Conservation (phyloP, 1,140 invertebrate species). For the Lamellibrachia luymesi region DNA sequence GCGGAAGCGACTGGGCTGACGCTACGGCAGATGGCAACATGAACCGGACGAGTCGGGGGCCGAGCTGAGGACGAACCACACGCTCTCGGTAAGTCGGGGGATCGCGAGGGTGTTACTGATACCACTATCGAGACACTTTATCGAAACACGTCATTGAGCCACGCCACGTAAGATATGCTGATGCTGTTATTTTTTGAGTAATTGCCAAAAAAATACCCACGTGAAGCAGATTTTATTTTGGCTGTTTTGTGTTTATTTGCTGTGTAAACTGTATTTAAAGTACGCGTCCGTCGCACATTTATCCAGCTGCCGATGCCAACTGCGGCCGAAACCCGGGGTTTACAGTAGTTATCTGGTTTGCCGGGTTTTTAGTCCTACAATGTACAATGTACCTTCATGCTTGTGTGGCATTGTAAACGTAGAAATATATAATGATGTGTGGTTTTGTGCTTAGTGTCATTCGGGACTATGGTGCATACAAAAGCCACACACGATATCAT, state of each 20-base stretch:
- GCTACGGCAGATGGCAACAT: no score
- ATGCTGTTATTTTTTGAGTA: background rate
- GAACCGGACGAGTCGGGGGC: no score
- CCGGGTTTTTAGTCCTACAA: no score
- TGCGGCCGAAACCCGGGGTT: no score
- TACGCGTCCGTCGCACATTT: background rate
- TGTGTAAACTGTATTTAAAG: background rate
- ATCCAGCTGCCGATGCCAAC: background rate
- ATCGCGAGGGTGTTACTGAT: background rate
- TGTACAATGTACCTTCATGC: no score
- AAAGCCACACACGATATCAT: no score
- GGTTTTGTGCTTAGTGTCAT: no score
- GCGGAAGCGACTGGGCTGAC: no score
- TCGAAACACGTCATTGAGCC: background rate
- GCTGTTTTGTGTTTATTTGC: background rate
- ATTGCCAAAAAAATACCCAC: background rate
- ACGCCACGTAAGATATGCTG: background rate
- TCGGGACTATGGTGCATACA: no score
- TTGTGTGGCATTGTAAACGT: no score
- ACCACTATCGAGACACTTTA: background rate
- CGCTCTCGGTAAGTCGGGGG: background rate
- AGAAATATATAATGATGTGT: no score
- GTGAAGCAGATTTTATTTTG: background rate
- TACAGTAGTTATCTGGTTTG: no score
- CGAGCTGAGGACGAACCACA: background rate